Evolutionary conservation across 2,113 vertebrate species (phyloP), one percentile per base, ranked within the genome.

Genomic region (Trochalopteron elliotii): DNA sequence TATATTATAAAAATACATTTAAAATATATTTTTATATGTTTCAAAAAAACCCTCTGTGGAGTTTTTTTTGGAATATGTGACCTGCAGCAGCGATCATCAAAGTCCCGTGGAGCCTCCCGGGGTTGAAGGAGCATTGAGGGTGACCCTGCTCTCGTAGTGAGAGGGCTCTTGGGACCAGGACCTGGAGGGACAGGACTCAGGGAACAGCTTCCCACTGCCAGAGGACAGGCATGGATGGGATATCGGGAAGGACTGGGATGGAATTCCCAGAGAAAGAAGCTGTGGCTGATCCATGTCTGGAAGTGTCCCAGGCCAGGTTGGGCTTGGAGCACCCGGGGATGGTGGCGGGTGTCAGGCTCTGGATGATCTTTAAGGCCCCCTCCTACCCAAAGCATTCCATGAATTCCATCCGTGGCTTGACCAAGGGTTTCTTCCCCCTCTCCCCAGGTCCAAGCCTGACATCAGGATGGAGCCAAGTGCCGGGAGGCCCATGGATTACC

Each of bases 391-490:
- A 44, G 21, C 59, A 13, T 28, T 13, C 67, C 65, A 4, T 6
- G 6, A 59, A 37, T 44, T n/a, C 79, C 49, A 2, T 0, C 37
- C 5, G 0, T 12, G 69, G 4, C 42, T 37, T 94, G n/a, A 83
- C 60, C 42, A 10, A 20, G 19, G 18, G 35, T 68, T 91, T 81
- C 60, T 57, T 25, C 68, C 71, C 8, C 57, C 49, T 49, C 23
- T 31, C 85, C 89, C 79, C 17, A 99, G 99, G 96, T 99, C 99
- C 92, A 99, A 99, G 90, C 99, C 99, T 35, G 99, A 99, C 93
- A 99, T 99, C 83, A 99, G 99, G 97, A 99, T 99, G 99, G 99
- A 99, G 93, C 99, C 99, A 0, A 98, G 98, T 18, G 98, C 99
- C 1, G 99, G 99, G 24, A 97, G 99, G 65, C 99, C 99, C 9